phyloP scores from a whole-genome alignment of 2,888 invertebrate species.

The Caradrina clavipalpis region DNA sequence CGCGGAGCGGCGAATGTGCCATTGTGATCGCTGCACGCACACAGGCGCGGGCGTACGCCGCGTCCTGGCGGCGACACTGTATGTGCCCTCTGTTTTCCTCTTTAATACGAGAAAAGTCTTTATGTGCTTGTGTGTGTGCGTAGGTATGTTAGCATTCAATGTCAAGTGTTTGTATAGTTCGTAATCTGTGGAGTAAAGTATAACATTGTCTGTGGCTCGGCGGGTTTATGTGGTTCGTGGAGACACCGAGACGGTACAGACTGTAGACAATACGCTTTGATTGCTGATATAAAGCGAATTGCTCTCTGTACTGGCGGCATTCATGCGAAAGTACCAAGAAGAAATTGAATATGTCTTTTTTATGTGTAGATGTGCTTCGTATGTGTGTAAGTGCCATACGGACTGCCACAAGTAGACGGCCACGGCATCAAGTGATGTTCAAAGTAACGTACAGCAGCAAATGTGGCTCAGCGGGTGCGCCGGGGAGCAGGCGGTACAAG shows the following conservation, averaged over 20 bases:
- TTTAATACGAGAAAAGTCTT: slow-evolving; percentile 1
- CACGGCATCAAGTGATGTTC: no score
- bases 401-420: no score
- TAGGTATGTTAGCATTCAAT: not conserved
- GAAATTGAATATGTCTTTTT: no score
- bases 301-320: slow-evolving; percentile 34
- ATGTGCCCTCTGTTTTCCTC: not conserved
- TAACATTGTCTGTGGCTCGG: slow-evolving; percentile 36
- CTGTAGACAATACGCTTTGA: slow-evolving; percentile 48
- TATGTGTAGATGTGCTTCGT: no score
- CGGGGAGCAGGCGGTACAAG: no score
- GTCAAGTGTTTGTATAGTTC: slow-evolving; percentile 7
- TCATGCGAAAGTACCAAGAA: slow-evolving; percentile 31
- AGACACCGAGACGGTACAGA: slow-evolving; percentile 27
- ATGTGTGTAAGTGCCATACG: no score
- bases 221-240: slow-evolving; percentile 32
- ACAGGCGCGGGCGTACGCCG: not conserved
- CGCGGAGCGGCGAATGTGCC: slow-evolving; percentile 28
- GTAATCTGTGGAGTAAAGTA: slow-evolving; percentile 16
- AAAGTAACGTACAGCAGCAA: no score
- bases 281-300: slow-evolving; percentile 53
- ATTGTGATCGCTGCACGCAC: slow-evolving; percentile 28
- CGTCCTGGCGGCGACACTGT: not conserved
- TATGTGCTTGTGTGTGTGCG: slow-evolving; percentile 13
- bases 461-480: no score